A percentile compares a stretch with the other conserved stretches of the same genome.
Conservation (phyloP, 1,140 invertebrate species). For the Drosophila kohkoa region DNA sequence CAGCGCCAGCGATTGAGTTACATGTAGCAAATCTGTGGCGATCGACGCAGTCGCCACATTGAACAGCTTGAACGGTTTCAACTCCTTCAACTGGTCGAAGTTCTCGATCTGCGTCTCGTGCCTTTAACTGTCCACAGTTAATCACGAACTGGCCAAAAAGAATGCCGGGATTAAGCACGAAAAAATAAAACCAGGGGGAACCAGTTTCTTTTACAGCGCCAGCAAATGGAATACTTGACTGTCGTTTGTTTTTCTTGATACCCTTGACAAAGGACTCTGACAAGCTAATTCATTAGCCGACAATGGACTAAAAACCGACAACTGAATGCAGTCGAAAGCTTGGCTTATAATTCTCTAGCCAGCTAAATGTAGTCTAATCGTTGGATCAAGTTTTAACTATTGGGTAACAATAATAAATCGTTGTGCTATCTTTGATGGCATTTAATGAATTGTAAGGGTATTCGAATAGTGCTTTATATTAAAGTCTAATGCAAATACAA, state of each 20-base stretch:
- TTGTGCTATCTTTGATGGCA: too few relatives aligned
- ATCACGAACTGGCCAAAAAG: constrained; percentile 75
- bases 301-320: background rate
- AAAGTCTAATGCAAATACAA: background rate
- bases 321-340: background rate
- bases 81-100: background rate
- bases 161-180: constrained; percentile 72
- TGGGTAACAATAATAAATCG: too few relatives aligned
- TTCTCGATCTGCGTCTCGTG: constrained; percentile 15
- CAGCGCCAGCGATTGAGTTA: constrained; percentile 79
- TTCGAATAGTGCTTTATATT: too few relatives aligned
- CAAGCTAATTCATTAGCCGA: constrained; percentile 11
- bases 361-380: background rate
- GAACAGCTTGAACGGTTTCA: background rate
- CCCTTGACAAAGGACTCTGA: constrained; percentile 12
- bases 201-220: constrained; percentile 67
- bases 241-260: constrained; percentile 49
- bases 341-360: background rate
- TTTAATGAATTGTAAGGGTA: too few relatives aligned
- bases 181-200: constrained; percentile 34
- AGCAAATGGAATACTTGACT: constrained; percentile 33
- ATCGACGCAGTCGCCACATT: constrained; percentile 39
- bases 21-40: constrained; percentile 73
- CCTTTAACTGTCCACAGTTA: constrained; percentile 76
- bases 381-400: too few relatives aligned